A percentile compares a stretch with the other conserved stretches of the same genome.
phyloP scores from a whole-genome alignment of 2,797 vertebrate genomes.

The Cichlasoma orientale region DNA sequence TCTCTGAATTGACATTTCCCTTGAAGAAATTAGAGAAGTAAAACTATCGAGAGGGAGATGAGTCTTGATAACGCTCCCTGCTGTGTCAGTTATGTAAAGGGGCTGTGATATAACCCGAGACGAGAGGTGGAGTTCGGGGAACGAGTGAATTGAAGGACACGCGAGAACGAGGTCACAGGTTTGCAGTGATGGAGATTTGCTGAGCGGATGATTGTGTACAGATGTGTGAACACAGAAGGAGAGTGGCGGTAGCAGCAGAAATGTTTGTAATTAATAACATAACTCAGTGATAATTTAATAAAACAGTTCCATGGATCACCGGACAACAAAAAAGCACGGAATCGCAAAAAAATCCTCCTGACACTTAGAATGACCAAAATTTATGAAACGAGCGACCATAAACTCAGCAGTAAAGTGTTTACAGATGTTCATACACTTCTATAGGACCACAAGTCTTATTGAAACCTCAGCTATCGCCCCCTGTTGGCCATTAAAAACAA shows the following conservation, averaged over 20 bases:
- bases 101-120: constrained; percentile 38
- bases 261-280: neutral
- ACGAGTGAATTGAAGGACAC: constrained; percentile 21
- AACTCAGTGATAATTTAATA: neutral
- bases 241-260: neutral
- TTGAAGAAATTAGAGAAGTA: constrained; percentile 47
- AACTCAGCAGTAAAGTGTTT: too few species aligned
- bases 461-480: too few species aligned
- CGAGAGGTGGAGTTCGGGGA: constrained; percentile 14
- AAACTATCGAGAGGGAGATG: constrained; percentile 16
- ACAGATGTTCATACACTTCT: too few species aligned
- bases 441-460: too few species aligned
- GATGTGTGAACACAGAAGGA: neutral
- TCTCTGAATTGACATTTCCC: constrained; percentile 17
- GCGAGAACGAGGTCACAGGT: constrained; percentile 10
- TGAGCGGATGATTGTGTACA: neutral
- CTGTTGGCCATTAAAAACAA: too few species aligned
- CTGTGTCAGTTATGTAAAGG: constrained; percentile 52
- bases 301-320: neutral
- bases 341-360: too few species aligned
- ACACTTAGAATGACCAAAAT: too few species aligned
- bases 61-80: constrained; percentile 13
- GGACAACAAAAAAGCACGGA: neutral
- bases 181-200: neutral
- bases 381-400: too few species aligned